Evolutionary conservation across 2,888 invertebrate species (phyloP), one percentile per base, ranked within the genome.

Genomic region (Leptothorax acervorum): DNA sequence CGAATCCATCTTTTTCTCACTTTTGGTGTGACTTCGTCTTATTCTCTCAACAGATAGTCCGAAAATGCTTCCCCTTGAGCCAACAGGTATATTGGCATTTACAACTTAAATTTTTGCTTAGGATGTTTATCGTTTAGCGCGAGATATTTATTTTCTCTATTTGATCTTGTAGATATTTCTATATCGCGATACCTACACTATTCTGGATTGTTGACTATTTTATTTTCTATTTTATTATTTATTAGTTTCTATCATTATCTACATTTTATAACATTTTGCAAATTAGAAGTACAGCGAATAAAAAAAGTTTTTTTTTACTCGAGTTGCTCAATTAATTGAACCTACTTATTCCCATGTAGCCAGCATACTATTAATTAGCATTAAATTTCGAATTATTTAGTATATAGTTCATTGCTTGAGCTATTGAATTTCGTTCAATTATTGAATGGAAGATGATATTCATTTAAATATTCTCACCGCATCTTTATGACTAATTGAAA

Each of bases 1-100:
- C 15, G 45, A 28, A 35, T 82, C 62, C 73, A 57, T 82, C 84
- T 85, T 84, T 74, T 60, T 70, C 63, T 70, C 48, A 12, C 55
- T 23, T 28, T 82, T 45, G 48, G 42, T 45, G 68, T 48, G 62
- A 12, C 68, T 62, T 60, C 63, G 18, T 71, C 39, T 70, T 68
- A 42, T 66, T 73, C 83, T 60, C 55, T 63, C 63, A 35, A 82
- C 63, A 79, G 76, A 79, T 75, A 74, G 74, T 76, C 85, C 66
- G 82, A 85, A 88, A 86, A 87, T 87, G 84, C 78, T 84, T 88
- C 75, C 81, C 65, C 75, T 75, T 65, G 75, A 45, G 74, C 82
- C 84, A 86, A 86, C 89, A 85, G 85, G 85, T 85, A 88, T 55
- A 81, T 70, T 66, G 9, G 55, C 62, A 45, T 82, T 79, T 48